phyloP scores from a whole-genome alignment of 2,888 invertebrate genomes.

The Drosophila quasianomalipes region DNA sequence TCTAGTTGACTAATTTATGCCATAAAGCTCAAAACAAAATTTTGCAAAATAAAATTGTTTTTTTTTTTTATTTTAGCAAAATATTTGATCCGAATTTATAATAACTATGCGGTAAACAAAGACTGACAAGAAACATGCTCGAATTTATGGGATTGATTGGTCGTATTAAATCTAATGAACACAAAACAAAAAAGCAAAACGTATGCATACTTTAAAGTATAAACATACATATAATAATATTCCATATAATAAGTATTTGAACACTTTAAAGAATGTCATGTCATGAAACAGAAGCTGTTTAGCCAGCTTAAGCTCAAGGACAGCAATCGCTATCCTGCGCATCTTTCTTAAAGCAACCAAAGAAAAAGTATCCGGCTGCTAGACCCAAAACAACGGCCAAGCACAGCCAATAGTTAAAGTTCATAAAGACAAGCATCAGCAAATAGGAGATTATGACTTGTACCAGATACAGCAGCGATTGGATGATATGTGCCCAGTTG shows the following conservation, averaged over 20 bases:
- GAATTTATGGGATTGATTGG: background rate
- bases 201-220: conserved; percentile 8
- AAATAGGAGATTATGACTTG: conserved; percentile 83
- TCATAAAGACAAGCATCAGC: conserved; percentile 85
- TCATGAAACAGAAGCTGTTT: background rate
- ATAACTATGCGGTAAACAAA: conserved; percentile 59
- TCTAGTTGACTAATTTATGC: conserved; percentile 74
- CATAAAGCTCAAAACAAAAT: conserved; percentile 45
- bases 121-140: conserved; percentile 51
- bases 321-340: conserved; percentile 82
- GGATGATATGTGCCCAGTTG: conserved; percentile 76
- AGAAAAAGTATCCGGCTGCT: conserved; percentile 83
- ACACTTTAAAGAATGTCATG: background rate
- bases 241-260: conserved; percentile 2
- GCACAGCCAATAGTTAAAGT: conserved; percentile 84
- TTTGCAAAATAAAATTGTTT: conserved; percentile 64
- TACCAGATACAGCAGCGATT: conserved; percentile 80
- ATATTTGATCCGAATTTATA: conserved; percentile 24
- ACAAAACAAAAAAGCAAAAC: conserved; percentile 13
- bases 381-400: conserved; percentile 83
- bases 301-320: conserved; percentile 63
- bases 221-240: conserved; percentile 13
- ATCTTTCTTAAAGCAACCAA: conserved; percentile 83
- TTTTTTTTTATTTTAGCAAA: conserved; percentile 48
- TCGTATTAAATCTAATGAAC: background rate